phyloP scores from a whole-genome alignment of 2,888 invertebrate species.

The Athalia cordata region DNA sequence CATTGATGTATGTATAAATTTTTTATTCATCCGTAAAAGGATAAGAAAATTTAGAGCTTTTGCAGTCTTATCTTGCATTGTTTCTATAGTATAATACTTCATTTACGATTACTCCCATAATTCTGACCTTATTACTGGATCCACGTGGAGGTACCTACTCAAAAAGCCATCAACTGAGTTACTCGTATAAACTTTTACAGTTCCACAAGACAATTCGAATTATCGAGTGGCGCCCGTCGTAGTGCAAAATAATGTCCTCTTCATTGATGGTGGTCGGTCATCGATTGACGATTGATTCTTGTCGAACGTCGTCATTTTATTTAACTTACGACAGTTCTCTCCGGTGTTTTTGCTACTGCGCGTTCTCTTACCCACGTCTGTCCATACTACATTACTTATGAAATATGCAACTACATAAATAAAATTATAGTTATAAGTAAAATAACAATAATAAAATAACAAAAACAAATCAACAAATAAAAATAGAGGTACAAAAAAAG shows the following conservation, averaged over 20 bases:
- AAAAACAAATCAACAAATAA: constrained; percentile 25
- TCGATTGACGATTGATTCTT: constrained; percentile 28
- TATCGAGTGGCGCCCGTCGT: not conserved
- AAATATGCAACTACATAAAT: no score
- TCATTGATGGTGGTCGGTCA: constrained; percentile 15
- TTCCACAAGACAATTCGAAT: constrained; percentile 27
- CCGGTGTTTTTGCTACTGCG: not conserved
- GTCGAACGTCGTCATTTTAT: not conserved
- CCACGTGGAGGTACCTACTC: constrained; percentile 25
- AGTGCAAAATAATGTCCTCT: not conserved
- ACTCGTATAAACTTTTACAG: constrained; percentile 36
- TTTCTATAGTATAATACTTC: constrained; percentile 24
- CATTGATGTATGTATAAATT: no score
- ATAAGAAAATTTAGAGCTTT: constrained; percentile 2
- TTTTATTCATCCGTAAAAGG: constrained; percentile 19
- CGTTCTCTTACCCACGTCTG: not conserved
- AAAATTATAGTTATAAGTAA: not conserved
- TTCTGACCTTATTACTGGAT: constrained; percentile 4
- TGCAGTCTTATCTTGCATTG: constrained; percentile 29
- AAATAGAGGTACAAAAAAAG: constrained; percentile 26
- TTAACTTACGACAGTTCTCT: not conserved
- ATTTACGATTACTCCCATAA: constrained; percentile 35
- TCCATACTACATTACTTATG: no score
- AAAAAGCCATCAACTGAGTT: constrained; percentile 31
- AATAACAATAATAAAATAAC: not conserved